Evolutionary conservation across 2,888 invertebrate genomes (phyloP).

Genomic region (Drosophila koepferae): DNA sequence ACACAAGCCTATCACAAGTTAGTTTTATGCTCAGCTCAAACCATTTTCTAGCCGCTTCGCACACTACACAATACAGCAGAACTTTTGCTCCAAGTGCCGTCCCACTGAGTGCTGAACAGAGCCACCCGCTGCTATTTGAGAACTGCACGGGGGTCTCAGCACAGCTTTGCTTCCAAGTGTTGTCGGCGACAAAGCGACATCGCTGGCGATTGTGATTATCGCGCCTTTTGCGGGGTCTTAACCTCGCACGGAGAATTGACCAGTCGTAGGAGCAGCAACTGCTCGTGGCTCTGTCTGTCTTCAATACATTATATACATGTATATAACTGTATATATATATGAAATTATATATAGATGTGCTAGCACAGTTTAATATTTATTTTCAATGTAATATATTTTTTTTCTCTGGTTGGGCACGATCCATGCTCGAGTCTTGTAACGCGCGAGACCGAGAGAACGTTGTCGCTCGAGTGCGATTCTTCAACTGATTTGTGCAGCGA

Average conservation of each 20-base stretch:
- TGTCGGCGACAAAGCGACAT: constrained; percentile 29
- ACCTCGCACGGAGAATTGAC: constrained; percentile 71
- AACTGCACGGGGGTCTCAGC: constrained; percentile 28
- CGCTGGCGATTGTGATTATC: constrained; percentile 81
- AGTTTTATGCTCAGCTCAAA: not conserved
- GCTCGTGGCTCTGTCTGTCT: constrained; percentile 42
- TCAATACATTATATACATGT: constrained; percentile 5
- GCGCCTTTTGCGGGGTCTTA: constrained; percentile 80
- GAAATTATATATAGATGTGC: constrained; percentile 1
- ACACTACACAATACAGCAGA: constrained; percentile 3
- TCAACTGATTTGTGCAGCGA: constrained; percentile 84
- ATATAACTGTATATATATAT: constrained; percentile 25
- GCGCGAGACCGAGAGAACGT: constrained; percentile 58
- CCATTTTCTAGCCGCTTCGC: not conserved
- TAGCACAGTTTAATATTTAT: constrained; percentile 32
- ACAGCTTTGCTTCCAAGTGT: constrained; percentile 18
- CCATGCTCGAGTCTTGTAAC: constrained; percentile 13
- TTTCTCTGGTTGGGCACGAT: constrained; percentile 1
- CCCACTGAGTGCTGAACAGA: not conserved
- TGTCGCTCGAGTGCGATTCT: constrained; percentile 83
- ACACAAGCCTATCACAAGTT: not conserved
- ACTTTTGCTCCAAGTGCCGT: not conserved
- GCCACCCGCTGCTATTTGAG: constrained; percentile 19
- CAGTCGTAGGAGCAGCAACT: constrained; percentile 48
- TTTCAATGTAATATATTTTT: constrained; percentile 9